Evolutionary conservation across 1,140 invertebrate genomes (phyloP).

Genomic region (Camponotus pennsylvanicus): DNA sequence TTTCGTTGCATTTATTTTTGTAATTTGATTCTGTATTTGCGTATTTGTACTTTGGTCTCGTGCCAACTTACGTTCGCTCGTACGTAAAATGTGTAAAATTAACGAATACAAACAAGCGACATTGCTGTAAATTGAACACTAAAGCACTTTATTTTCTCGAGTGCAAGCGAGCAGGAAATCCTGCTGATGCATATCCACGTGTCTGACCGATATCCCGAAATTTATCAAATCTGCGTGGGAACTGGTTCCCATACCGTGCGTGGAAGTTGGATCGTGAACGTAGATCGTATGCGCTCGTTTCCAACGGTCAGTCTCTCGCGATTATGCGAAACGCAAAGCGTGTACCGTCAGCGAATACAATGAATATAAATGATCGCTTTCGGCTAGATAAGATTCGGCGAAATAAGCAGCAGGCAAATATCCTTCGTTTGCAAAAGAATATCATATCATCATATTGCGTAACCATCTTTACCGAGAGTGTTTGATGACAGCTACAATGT

Average conservation of each 20-base stretch:
- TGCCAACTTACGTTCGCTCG: conserved; percentile 11
- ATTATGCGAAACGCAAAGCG: conserved; percentile 72
- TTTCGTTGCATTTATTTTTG: conserved; percentile 37
- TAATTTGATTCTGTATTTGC: conserved; percentile 28
- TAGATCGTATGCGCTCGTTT: not conserved
- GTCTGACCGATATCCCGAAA: not conserved
- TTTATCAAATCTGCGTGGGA: conserved; percentile 1
- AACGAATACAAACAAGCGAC: conserved; percentile 15
- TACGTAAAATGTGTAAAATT: conserved; percentile 25
- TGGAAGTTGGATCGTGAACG: not conserved
- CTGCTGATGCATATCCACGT: not conserved
- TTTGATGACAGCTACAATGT: not conserved
- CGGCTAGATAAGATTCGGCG: conserved; percentile 8
- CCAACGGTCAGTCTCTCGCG: conserved; percentile 71
- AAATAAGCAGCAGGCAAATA: conserved; percentile 7
- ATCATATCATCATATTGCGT: conserved; percentile 48
- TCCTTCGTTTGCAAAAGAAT: not conserved
- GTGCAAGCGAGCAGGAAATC: not conserved
- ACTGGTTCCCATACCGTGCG: not conserved
- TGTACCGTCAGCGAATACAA: conserved; percentile 38
- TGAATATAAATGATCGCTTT: conserved; percentile 62
- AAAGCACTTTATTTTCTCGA: conserved; percentile 39
- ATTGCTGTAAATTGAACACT: not conserved
- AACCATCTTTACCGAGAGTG: not conserved
- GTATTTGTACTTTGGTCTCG: conserved; percentile 13